Evolutionary conservation across 2,888 invertebrate species (phyloP).

Genomic region (Leptinotarsa tumamoca): DNA sequence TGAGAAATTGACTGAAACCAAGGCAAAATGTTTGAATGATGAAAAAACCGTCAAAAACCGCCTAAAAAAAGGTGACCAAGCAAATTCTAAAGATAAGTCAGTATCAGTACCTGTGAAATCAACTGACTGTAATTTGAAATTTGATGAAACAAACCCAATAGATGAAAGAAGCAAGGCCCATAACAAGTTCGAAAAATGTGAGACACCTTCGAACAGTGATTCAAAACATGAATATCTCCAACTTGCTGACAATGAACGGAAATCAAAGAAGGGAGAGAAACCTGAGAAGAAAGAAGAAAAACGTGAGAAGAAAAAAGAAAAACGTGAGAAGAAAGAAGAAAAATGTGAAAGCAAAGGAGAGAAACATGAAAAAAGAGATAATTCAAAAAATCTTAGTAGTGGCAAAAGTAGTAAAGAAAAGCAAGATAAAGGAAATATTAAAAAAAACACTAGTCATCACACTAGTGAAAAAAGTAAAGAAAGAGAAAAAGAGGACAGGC

Average conservation of each 20-base stretch:
- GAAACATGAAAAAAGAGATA: conserved; percentile 23
- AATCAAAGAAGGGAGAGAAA: conserved; percentile 22
- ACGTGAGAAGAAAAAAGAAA: conserved; percentile 26
- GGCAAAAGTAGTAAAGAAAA: conserved; percentile 48
- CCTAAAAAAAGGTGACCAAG: not conserved
- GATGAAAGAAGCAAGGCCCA: not conserved
- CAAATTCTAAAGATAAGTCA: not conserved
- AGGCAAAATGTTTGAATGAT: conserved; percentile 25
- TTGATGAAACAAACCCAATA: not conserved
- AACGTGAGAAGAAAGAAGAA: conserved; percentile 14
- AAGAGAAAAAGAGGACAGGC: conserved; percentile 44
- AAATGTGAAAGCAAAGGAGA: conserved; percentile 20
- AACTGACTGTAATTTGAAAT: conserved; percentile 1
- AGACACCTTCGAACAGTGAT: not conserved
- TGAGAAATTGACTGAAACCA: conserved; percentile 11
- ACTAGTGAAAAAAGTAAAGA: conserved; percentile 23
- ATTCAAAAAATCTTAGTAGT: conserved; percentile 44
- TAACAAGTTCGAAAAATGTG: conserved; percentile 45
- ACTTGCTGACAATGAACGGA: not conserved
- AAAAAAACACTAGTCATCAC: not conserved
- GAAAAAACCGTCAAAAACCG: conserved; percentile 15
- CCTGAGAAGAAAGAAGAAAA: conserved; percentile 23
- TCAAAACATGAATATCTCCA: not conserved
- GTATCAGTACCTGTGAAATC: not conserved
- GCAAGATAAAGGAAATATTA: conserved; percentile 38